These are phyloP conservation scores for Euplagia quadripunctaria DNA, from an alignment of 2,888 invertebrate species.

Conservation along the genomic window DNA sequence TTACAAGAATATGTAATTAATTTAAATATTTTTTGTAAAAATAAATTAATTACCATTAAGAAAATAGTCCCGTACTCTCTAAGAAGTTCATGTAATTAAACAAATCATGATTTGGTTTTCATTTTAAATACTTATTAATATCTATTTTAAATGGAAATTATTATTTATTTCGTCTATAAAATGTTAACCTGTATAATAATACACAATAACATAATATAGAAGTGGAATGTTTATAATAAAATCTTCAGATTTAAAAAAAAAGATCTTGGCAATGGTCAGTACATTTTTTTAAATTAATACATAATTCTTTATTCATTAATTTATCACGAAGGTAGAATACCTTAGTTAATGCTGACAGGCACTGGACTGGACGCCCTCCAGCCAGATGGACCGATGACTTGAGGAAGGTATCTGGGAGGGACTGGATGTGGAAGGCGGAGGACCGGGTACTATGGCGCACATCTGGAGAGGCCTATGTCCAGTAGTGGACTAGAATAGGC, in stretches of 20 bases:
- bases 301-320: too few species aligned
- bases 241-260: neutral
- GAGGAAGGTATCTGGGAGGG: too few species aligned
- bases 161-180: neutral
- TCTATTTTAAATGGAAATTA: neutral
- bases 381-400: too few species aligned
- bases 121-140: neutral
- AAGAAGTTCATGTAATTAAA: neutral
- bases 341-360: too few species aligned
- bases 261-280: neutral
- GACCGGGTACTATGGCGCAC: too few species aligned
- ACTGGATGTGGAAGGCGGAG: too few species aligned
- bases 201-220: neutral
- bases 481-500: too few species aligned
- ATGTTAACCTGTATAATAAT: neutral
- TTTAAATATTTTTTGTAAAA: neutral
- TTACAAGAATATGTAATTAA: neutral
- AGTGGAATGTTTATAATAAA: neutral
- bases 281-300: too few species aligned
- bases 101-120: neutral
- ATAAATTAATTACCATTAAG: neutral
- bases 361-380: too few species aligned
- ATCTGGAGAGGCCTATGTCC: too few species aligned
- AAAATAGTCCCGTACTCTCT: neutral
- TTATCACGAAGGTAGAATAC: too few species aligned